Evolutionary conservation across 2,797 vertebrate genomes (phyloP).

Genomic region (Pseudomugil tenellus): DNA sequence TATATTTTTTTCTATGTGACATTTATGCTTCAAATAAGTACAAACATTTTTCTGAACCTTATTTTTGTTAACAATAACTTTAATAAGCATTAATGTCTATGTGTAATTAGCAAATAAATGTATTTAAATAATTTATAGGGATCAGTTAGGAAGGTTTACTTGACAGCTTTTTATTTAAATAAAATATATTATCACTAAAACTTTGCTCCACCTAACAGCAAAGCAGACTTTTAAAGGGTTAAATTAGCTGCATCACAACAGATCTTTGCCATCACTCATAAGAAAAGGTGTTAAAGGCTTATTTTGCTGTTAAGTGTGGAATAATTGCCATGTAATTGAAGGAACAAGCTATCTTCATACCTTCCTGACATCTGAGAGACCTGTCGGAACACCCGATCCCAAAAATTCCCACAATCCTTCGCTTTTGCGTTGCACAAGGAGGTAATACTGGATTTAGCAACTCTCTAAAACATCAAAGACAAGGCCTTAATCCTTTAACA

Average conservation of each 20-base stretch:
- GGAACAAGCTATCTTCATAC: conserved; percentile 47
- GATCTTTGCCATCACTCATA: conserved; percentile 4
- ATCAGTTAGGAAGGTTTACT: background rate
- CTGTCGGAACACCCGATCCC: conserved; percentile 32
- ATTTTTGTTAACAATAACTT: too few relatives aligned
- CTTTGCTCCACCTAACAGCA: background rate
- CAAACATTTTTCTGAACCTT: too few relatives aligned
- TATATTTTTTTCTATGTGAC: too few relatives aligned
- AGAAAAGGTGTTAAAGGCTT: conserved; percentile 48
- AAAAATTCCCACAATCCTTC: conserved; percentile 60
- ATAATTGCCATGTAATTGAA: conserved; percentile 62
- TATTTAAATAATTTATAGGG: too few relatives aligned
- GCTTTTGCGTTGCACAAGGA: conserved; percentile 48
- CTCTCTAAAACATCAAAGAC: conserved; percentile 84
- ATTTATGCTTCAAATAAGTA: too few relatives aligned
- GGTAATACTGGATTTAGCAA: conserved; percentile 70
- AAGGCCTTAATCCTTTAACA: conserved; percentile 79
- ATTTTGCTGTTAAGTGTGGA: conserved; percentile 56
- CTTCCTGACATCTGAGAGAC: conserved; percentile 46
- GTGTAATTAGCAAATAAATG: too few relatives aligned
- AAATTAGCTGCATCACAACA: conserved; percentile 41
- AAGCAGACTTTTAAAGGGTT: background rate
- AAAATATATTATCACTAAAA: background rate
- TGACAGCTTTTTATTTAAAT: background rate
- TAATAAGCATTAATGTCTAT: too few relatives aligned